Percentiles rank a stretch among this genome's conserved stretches.
Conservation (phyloP, 2,113 vertebrate genomes). For the Sisor rabdophorus region DNA sequence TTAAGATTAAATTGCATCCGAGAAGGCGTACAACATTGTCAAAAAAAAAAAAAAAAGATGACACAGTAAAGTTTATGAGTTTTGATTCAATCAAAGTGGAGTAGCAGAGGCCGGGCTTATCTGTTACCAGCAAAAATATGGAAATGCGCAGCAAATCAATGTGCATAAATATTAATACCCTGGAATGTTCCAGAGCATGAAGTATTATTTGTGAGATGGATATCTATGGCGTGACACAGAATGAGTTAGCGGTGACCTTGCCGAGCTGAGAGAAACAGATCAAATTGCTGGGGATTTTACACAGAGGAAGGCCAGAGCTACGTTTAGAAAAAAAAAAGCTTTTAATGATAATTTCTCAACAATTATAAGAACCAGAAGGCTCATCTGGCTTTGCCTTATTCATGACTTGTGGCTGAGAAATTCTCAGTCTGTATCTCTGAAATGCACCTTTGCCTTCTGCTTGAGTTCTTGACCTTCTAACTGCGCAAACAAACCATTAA, state of each 20-base stretch:
- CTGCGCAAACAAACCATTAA: background rate
- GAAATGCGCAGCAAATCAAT: conserved; percentile 55
- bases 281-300: conserved; percentile 1
- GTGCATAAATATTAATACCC: conserved; percentile 65
- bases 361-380: background rate
- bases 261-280: conserved; percentile 30
- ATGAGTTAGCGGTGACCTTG: conserved; percentile 22
- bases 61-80: conserved; percentile 63
- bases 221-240: conserved; percentile 31
- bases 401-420: conserved; percentile 2
- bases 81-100: conserved; percentile 56
- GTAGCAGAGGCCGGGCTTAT: conserved; percentile 57
- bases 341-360: conserved; percentile 10
- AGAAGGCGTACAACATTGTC: conserved; percentile 26
- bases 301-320: background rate
- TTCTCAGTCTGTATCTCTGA: background rate
- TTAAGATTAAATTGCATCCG: conserved; percentile 17
- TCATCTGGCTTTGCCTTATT: background rate
- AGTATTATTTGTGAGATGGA: conserved; percentile 35
- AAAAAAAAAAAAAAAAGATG: conserved; percentile 9
- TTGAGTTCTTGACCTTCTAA: background rate
- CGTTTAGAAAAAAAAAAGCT: background rate
- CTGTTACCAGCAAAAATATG: conserved; percentile 58
- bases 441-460: background rate
- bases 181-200: conserved; percentile 46